Evolutionary conservation across 2,888 invertebrate species (phyloP).

Genomic region (Elmis aenea): DNA sequence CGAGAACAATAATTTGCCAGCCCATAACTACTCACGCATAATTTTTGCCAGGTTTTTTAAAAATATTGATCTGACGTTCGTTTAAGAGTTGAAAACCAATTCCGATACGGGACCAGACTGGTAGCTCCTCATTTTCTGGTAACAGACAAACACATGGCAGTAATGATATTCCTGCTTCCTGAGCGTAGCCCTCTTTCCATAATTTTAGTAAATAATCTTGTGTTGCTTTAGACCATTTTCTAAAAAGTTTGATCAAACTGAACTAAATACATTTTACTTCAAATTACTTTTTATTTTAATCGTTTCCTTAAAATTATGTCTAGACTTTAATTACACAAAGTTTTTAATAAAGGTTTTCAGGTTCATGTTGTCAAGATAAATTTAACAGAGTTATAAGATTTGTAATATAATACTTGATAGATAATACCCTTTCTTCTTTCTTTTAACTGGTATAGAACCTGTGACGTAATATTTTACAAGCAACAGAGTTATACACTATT

Average conservation of each 20-base stretch:
- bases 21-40: slow-evolving; percentile 48
- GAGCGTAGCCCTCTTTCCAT: slow-evolving; percentile 54
- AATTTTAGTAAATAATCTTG: slow-evolving; percentile 55
- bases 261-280: slow-evolving; percentile 3
- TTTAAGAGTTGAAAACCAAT: slow-evolving; percentile 44
- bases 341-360: too few species aligned
- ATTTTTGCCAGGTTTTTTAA: slow-evolving; percentile 37
- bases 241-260: slow-evolving; percentile 34
- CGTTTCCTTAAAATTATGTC: too few species aligned
- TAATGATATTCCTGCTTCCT: slow-evolving; percentile 49
- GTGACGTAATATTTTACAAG: too few species aligned
- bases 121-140: slow-evolving; percentile 33
- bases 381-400: too few species aligned
- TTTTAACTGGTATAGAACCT: too few species aligned
- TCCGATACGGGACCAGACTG: slow-evolving; percentile 46
- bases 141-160: too few species aligned
- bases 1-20: not conserved
- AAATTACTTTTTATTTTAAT: too few species aligned
- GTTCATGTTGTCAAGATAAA: too few species aligned
- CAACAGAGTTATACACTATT: too few species aligned
- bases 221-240: slow-evolving; percentile 62
- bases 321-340: too few species aligned
- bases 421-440: too few species aligned
- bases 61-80: slow-evolving; percentile 40
- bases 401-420: too few species aligned